A percentile compares a stretch with the other conserved stretches of the same genome.
These are phyloP conservation scores for Altica lythri DNA, from an alignment of 2,888 invertebrate species.

Conservation along the genomic window DNA sequence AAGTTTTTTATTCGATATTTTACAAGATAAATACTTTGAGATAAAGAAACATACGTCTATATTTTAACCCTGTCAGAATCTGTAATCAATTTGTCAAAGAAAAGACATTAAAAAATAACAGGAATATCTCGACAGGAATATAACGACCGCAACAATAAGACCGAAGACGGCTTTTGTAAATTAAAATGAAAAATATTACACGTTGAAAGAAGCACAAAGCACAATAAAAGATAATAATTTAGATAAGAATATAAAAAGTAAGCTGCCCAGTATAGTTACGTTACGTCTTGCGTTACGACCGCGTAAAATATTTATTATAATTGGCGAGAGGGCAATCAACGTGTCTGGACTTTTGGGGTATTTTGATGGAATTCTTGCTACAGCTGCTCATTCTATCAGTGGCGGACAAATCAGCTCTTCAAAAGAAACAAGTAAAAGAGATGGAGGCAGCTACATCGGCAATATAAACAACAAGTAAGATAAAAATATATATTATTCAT, in stretches of 20 bases:
- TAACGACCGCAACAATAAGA: constrained; percentile 24
- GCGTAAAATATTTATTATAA: constrained; percentile 44
- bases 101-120: constrained; percentile 19
- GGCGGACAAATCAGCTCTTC: too few relatives aligned
- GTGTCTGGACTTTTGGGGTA: constrained; percentile 36
- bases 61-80: constrained; percentile 6
- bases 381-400: constrained; percentile 31
- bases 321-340: constrained; percentile 40
- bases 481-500: too few relatives aligned
- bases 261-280: constrained; percentile 31
- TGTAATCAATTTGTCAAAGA: constrained; percentile 22
- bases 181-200: constrained; percentile 41
- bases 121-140: constrained; percentile 16
- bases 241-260: constrained; percentile 40
- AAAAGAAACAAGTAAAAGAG: too few relatives aligned
- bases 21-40: not conserved
- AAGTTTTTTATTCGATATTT: not conserved
- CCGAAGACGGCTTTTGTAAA: constrained; percentile 37
- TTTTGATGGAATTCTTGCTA: constrained; percentile 38
- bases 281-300: constrained; percentile 29
- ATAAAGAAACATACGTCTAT: not conserved
- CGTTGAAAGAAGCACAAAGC: constrained; percentile 41
- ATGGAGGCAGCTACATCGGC: too few relatives aligned
- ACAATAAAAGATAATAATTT: constrained; percentile 44
- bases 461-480: too few relatives aligned